These are phyloP conservation scores for Scylla paramamosain DNA, from an alignment of 1,140 invertebrate species.

Conservation along the genomic window DNA sequence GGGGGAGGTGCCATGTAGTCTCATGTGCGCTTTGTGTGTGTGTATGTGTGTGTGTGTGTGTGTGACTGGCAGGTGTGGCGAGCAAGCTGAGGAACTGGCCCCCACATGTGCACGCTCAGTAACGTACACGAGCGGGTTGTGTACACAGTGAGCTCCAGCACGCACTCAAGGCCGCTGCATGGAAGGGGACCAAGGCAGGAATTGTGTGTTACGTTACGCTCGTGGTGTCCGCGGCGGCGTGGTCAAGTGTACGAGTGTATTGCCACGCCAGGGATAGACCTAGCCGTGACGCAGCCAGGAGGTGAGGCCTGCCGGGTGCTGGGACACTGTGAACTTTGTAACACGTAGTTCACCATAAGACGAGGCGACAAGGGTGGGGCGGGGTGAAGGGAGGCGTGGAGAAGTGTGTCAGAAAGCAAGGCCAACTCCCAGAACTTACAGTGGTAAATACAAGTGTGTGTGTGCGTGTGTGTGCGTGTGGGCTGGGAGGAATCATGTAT, in stretches of 20 bases:
- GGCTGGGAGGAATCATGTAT: too few relatives aligned
- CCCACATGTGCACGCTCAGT: slow-evolving; percentile 1
- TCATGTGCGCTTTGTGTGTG: too few relatives aligned
- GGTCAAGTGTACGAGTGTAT: too few relatives aligned
- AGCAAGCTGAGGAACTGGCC: not conserved
- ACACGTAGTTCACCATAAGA: not conserved
- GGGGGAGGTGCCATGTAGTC: not conserved
- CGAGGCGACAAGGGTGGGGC: not conserved
- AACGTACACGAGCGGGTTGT: not conserved
- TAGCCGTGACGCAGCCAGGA: not conserved
- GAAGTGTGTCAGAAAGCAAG: slow-evolving; percentile 8
- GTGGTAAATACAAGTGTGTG: too few relatives aligned
- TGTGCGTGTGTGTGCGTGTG: not conserved
- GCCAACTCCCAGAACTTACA: not conserved
- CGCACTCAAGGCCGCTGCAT: not conserved
- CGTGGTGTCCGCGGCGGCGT: not conserved
- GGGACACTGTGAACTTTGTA: not conserved
- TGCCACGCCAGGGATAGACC: not conserved
- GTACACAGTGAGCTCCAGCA: not conserved
- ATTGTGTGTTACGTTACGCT: not conserved
- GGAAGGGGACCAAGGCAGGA: not conserved
- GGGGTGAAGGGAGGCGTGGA: not conserved
- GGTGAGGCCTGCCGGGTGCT: not conserved
- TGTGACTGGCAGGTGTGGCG: not conserved
- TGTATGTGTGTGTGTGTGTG: not conserved